phyloP scores from a whole-genome alignment of 2,113 vertebrate genomes.

The Pimephales promelas region DNA sequence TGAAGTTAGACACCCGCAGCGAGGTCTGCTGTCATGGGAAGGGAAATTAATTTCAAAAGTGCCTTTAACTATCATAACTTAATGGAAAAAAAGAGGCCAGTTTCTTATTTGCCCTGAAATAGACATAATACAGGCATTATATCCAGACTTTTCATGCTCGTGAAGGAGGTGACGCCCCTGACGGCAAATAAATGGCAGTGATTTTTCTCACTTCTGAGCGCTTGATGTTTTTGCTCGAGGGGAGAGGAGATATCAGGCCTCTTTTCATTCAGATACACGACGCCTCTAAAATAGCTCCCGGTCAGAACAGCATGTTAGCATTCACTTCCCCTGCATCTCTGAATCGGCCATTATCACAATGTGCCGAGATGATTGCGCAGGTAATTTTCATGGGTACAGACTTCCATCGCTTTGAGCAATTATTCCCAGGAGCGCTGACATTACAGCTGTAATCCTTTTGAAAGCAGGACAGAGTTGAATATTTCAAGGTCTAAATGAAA shows the following conservation, averaged over 20 bases:
- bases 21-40: not conserved
- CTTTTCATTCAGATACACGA: slow-evolving; percentile 54
- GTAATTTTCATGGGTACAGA: slow-evolving; percentile 64
- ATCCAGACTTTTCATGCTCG: slow-evolving; percentile 56
- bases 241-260: slow-evolving; percentile 16
- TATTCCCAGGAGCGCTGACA: slow-evolving; percentile 71
- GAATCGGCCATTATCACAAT: slow-evolving; percentile 43
- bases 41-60: slow-evolving; percentile 8
- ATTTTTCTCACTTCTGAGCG: slow-evolving; percentile 53
- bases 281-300: slow-evolving; percentile 44
- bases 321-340: slow-evolving; percentile 44
- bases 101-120: slow-evolving; percentile 64
- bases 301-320: slow-evolving; percentile 50
- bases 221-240: slow-evolving; percentile 50
- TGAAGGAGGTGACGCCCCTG: slow-evolving; percentile 53
- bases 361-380: slow-evolving; percentile 50
- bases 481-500: slow-evolving; percentile 69
- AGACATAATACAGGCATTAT: slow-evolving; percentile 54
- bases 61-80: slow-evolving; percentile 36
- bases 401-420: slow-evolving; percentile 68
- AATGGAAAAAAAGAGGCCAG: slow-evolving; percentile 18
- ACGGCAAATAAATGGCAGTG: slow-evolving; percentile 61
- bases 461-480: slow-evolving; percentile 62
- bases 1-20: not conserved
- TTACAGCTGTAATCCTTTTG: slow-evolving; percentile 71